These are phyloP conservation scores for Harpalus rufipes DNA, from an alignment of 2,888 invertebrate genomes.

Conservation along the genomic window DNA sequence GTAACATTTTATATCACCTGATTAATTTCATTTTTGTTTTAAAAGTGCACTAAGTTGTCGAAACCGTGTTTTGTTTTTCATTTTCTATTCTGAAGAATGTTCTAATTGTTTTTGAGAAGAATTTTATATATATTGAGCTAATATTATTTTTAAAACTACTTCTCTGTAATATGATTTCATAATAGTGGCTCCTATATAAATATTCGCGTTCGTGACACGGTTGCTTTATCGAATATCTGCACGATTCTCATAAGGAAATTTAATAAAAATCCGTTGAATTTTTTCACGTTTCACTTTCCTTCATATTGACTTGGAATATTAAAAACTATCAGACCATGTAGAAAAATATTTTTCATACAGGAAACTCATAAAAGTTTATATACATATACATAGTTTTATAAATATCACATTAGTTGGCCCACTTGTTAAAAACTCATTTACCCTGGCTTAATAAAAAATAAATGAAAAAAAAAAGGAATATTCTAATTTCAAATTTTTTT, in stretches of 20 bases:
- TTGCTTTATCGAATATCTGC: conserved; percentile 12
- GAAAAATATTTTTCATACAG: background rate
- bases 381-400: background rate
- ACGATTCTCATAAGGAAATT: conserved; percentile 21
- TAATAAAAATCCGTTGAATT: conserved; percentile 19
- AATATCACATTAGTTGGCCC: no score
- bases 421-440: no score
- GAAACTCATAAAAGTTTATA: background rate
- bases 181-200: conserved; percentile 6
- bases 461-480: no score
- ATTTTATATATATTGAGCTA: conserved; percentile 21
- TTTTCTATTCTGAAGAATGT: background rate
- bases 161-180: conserved; percentile 24
- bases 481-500: no score
- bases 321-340: background rate
- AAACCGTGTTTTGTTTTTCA: background rate
- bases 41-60: background rate
- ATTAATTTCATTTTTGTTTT: background rate
- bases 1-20: no score
- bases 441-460: no score
- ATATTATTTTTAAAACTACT: conserved; percentile 32
- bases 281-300: conserved; percentile 23
- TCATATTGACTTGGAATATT: background rate
- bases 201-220: conserved; percentile 6
- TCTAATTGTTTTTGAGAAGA: background rate